These are phyloP conservation scores for Dryococelus australis DNA, from an alignment of 2,888 invertebrate species.

Conservation along the genomic window DNA sequence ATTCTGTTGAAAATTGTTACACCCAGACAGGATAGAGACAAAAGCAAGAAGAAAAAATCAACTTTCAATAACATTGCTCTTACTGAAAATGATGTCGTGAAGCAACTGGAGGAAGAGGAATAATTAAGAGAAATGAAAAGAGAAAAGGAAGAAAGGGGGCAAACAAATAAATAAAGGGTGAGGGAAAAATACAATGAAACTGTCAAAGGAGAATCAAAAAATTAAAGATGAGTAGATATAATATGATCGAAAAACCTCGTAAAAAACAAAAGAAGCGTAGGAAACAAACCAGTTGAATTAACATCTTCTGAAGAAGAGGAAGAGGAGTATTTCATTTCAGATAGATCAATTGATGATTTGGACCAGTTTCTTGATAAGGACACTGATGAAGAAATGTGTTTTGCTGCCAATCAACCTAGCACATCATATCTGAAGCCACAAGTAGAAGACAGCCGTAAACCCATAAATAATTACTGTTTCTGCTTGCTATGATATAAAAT, in stretches of 20 bases:
- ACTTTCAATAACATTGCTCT: background rate
- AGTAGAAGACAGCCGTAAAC: background rate
- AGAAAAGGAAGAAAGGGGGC: background rate
- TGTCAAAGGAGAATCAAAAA: background rate
- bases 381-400: background rate
- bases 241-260: background rate
- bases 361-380: background rate
- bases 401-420: background rate
- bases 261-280: background rate
- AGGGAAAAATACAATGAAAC: background rate
- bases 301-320: background rate
- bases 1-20: background rate
- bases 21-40: background rate
- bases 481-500: slow-evolving; percentile 19
- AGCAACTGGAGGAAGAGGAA: background rate
- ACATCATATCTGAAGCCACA: background rate
- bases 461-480: background rate
- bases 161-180: background rate
- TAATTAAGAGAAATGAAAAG: background rate
- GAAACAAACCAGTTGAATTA: background rate
- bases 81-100: background rate
- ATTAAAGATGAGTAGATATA: background rate
- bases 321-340: background rate
- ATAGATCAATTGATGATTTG: background rate
- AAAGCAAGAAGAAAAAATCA: slow-evolving; percentile 2